Percentiles rank a stretch among this genome's conserved stretches.
Conservation (phyloP, 2,113 vertebrate species). For the Pachypanchax playfairii region DNA sequence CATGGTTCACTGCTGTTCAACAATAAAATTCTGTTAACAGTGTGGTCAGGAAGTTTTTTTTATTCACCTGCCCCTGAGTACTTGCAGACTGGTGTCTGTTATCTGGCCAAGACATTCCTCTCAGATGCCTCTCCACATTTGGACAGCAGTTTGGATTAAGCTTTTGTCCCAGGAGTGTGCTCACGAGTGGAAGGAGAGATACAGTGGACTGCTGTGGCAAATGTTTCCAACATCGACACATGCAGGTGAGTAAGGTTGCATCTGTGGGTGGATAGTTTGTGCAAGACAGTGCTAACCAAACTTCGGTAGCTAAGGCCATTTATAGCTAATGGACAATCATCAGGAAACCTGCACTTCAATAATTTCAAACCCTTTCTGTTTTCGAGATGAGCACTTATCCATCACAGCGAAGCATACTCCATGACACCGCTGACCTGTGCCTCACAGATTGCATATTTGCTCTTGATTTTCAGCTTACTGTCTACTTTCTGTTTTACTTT, state of each 20-base stretch:
- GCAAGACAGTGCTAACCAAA: conserved; percentile 27
- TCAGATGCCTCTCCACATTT: conserved; percentile 42
- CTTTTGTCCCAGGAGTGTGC: conserved; percentile 51
- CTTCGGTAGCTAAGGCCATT: conserved; percentile 28
- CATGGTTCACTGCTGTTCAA: conserved; percentile 58
- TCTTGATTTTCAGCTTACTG: conserved; percentile 31
- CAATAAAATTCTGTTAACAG: conserved; percentile 51
- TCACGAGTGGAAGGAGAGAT: conserved; percentile 46
- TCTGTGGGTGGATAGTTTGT: conserved; percentile 30
- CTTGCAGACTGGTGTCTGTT: conserved; percentile 48
- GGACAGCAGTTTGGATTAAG: conserved; percentile 67
- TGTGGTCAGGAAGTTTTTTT: conserved; percentile 61
- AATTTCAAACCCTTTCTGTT: conserved; percentile 23
- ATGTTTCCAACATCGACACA: conserved; percentile 42
- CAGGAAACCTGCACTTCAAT: conserved; percentile 36
- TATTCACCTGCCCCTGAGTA: conserved; percentile 31
- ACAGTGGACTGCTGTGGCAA: conserved; percentile 27
- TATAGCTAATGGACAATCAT: conserved; percentile 38
- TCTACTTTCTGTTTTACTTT: not conserved
- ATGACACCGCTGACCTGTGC: conserved; percentile 23
- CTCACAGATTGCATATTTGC: conserved; percentile 33
- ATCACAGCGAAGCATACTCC: conserved; percentile 29
- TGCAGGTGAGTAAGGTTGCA: conserved; percentile 28
- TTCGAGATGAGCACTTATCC: conserved; percentile 38
- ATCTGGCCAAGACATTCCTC: conserved; percentile 65